These are phyloP conservation scores for Odontothrips loti DNA, from an alignment of 2,888 invertebrate species.

Conservation along the genomic window DNA sequence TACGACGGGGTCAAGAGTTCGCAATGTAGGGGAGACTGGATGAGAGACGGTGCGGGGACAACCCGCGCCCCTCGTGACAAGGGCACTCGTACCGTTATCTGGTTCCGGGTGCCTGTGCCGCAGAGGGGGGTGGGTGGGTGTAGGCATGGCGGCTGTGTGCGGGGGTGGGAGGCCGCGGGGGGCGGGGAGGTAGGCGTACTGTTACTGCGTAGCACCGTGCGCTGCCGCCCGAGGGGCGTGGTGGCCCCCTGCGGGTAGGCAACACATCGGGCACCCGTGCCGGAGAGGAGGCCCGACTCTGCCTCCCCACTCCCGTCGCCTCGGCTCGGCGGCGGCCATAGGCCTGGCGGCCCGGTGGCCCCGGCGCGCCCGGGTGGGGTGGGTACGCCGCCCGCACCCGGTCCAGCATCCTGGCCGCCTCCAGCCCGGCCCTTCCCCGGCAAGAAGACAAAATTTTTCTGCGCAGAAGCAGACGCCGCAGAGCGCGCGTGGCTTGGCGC, in stretches of 20 bases:
- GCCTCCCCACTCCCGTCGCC: neutral
- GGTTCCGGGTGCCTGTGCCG: neutral
- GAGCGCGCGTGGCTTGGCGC: no score
- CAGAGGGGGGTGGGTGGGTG: no score
- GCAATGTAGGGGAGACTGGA: no score
- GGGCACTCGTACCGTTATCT: neutral
- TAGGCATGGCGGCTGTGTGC: neutral
- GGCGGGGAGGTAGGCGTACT: neutral
- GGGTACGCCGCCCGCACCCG: no score
- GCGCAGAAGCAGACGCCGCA: no score
- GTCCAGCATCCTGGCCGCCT: neutral
- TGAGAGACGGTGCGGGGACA: no score
- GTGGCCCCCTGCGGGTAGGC: neutral
- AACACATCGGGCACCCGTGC: constrained; percentile 10
- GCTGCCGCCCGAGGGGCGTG: neutral
- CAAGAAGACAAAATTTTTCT: neutral
- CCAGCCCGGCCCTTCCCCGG: neutral
- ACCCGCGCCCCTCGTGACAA: no score
- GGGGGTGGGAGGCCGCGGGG: neutral
- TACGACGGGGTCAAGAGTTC: no score
- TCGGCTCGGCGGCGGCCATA: no score
- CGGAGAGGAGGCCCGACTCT: neutral
- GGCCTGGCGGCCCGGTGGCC: neutral
- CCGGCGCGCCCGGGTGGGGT: neutral
- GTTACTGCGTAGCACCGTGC: neutral